Percentiles rank a stretch among this genome's conserved stretches.
Conservation (phyloP, 1,140 invertebrate genomes). For the Cydia amplana region DNA sequence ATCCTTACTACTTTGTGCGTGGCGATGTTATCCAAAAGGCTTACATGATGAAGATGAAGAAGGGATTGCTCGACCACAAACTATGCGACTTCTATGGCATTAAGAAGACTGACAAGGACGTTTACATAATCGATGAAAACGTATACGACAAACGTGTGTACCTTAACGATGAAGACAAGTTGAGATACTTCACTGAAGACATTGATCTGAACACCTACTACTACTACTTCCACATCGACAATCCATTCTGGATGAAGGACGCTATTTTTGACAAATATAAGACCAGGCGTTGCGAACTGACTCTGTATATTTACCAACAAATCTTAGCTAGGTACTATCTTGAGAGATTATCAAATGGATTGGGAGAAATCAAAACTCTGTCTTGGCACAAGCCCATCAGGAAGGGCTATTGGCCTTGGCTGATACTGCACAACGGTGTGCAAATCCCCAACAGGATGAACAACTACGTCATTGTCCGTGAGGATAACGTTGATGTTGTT, state of each 20-base stretch:
- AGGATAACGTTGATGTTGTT: slow-evolving; percentile 76
- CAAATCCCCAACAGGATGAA: slow-evolving; percentile 82
- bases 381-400: slow-evolving; percentile 76
- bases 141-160: slow-evolving; percentile 66
- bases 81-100: slow-evolving; percentile 69
- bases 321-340: slow-evolving; percentile 83
- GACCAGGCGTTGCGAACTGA: slow-evolving; percentile 82
- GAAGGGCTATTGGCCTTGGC: slow-evolving; percentile 82
- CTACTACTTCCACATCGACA: slow-evolving; percentile 84
- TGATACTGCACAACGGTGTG: slow-evolving; percentile 82
- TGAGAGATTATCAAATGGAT: slow-evolving; percentile 82
- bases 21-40: slow-evolving; percentile 81
- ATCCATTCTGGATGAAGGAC: slow-evolving; percentile 83
- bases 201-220: slow-evolving; percentile 85
- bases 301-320: slow-evolving; percentile 81
- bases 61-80: slow-evolving; percentile 63
- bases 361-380: slow-evolving; percentile 80
- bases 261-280: slow-evolving; percentile 77
- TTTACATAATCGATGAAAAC: slow-evolving; percentile 74
- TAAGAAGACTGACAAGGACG: slow-evolving; percentile 67
- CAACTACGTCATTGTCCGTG: slow-evolving; percentile 77
- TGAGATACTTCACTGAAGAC: slow-evolving; percentile 86
- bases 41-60: slow-evolving; percentile 80
- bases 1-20: slow-evolving; percentile 83
- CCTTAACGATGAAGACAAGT: slow-evolving; percentile 63